Base-by-base conservation (phyloP, 1,140 invertebrate genomes). In the Diachasmimorpha longicaudata region DNA sequence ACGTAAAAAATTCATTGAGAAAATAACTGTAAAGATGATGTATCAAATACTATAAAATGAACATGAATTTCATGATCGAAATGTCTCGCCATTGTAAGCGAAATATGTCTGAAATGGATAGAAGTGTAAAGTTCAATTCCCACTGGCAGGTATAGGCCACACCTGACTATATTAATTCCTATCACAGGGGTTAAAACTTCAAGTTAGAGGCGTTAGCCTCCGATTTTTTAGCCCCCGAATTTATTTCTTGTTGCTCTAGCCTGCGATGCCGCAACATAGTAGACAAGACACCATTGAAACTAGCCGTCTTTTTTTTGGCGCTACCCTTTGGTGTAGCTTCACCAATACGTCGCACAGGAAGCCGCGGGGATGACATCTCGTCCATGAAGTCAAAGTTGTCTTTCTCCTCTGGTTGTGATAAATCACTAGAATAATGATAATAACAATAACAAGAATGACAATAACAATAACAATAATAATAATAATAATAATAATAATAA, bases 361-460 rank as follows among this genome's bases (percentile, higher is more conserved):
- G 81, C 76, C 91, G 89, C 21, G 93, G 90, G 1, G 92, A 93
- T 63, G 90, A 91, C 81, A 93, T 92, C 86, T 94, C 93, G 77
- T 94, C 93, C 91, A 93, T 93, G 73, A 94, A 95, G 86, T 94
- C 93, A 84, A 94, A 94, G 81, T 94, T 92, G 0, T 93, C 92
- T 80, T 90, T 88, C 70, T 93, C 91, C 82, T 93, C 92, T 3
- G 85, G 80, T 55, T 85, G 91, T 23, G 21, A 68, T 67, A 42
- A 68, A 14, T 74, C 44, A 75, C 46, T 75, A 36, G 3, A 23
- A 63, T 31, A n/a, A 44, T 69, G 6, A 31, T 31, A 31, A 31
- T 31, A 31, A n/a, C n/a, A n/a, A n/a, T n/a, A n/a, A n/a, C n/a
- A n/a, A n/a, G n/a, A n/a, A n/a, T n/a, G n/a, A n/a, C n/a, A n/a